A percentile compares a stretch with the other conserved stretches of the same genome.
Conservation (phyloP, 1,140 invertebrate species). For the Andrena cerasifolii region DNA sequence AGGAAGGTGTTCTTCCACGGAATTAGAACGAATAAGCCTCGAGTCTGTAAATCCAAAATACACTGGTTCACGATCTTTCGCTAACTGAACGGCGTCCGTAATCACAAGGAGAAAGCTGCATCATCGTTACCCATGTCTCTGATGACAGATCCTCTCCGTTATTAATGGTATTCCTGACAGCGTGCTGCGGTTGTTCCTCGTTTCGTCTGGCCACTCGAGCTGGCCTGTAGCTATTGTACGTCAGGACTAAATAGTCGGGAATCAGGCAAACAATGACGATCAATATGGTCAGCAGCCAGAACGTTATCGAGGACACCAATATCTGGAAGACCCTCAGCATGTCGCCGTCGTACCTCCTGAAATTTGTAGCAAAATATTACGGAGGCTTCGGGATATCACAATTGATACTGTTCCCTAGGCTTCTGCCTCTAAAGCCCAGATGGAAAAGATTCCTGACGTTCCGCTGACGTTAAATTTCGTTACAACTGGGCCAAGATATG, state of each 20-base stretch:
- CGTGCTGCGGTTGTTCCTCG: conserved; percentile 41
- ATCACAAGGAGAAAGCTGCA: background rate
- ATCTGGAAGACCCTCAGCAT: conserved; percentile 85
- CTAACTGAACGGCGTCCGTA: background rate
- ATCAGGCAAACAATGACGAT: conserved; percentile 83
- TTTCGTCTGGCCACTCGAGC: conserved; percentile 54
- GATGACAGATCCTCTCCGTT: conserved; percentile 26
- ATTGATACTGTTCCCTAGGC: too few species aligned
- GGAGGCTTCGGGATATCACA: background rate
- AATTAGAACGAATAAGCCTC: conserved; percentile 8
- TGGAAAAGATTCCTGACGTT: too few species aligned
- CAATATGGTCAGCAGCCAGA: conserved; percentile 85
- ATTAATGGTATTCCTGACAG: conserved; percentile 1
- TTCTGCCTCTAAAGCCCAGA: too few species aligned
- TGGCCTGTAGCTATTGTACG: conserved; percentile 66
- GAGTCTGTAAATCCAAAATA: conserved; percentile 16
- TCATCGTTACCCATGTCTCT: conserved; percentile 14
- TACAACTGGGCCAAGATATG: too few species aligned
- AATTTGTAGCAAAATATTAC: background rate
- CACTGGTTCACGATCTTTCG: background rate
- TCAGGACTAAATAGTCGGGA: conserved; percentile 83
- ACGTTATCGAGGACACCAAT: conserved; percentile 83
- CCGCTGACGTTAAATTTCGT: too few species aligned
- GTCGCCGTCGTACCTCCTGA: conserved; percentile 84
- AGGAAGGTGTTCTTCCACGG: conserved; percentile 58